phyloP scores from a whole-genome alignment of 2,888 invertebrate species.

The Drosophila algonquin region DNA sequence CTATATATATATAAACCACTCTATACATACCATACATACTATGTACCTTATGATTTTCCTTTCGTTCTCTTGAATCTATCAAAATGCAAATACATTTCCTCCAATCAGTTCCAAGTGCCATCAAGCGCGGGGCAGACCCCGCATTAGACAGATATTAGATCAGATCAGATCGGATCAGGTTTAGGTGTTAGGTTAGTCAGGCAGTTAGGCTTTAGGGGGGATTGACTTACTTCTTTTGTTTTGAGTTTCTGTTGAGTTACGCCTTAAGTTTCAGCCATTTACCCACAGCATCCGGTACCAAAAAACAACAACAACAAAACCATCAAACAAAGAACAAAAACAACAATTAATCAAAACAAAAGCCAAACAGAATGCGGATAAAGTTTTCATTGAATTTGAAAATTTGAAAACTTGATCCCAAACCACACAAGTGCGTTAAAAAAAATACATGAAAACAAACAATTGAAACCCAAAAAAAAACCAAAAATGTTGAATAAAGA shows the following conservation, averaged over 20 bases:
- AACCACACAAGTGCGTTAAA: constrained; percentile 74
- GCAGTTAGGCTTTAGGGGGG: constrained; percentile 1
- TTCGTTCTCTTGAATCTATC: constrained; percentile 45
- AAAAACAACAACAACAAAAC: constrained; percentile 28
- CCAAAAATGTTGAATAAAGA: constrained; percentile 20
- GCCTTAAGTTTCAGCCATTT: constrained; percentile 62
- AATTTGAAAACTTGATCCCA: constrained; percentile 31
- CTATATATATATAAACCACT: constrained; percentile 22
- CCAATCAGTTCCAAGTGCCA: constrained; percentile 40
- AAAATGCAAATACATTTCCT: constrained; percentile 27
- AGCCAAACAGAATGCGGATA: constrained; percentile 16
- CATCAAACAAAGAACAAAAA: neutral
- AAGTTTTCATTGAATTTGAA: constrained; percentile 30
- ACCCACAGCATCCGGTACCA: constrained; percentile 65
- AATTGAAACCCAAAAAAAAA: constrained; percentile 34
- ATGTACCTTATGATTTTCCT: constrained; percentile 43
- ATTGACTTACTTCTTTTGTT: constrained; percentile 16
- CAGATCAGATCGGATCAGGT: constrained; percentile 34
- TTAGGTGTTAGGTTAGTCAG: constrained; percentile 3
- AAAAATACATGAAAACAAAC: constrained; percentile 30
- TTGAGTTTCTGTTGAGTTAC: constrained; percentile 45
- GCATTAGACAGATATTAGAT: constrained; percentile 10
- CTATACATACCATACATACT: neutral
- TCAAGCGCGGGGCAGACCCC: constrained; percentile 40
- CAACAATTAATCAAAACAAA: constrained; percentile 30